Conservation (phyloP, 2,888 invertebrate species). For the Lapara coniferarum region DNA sequence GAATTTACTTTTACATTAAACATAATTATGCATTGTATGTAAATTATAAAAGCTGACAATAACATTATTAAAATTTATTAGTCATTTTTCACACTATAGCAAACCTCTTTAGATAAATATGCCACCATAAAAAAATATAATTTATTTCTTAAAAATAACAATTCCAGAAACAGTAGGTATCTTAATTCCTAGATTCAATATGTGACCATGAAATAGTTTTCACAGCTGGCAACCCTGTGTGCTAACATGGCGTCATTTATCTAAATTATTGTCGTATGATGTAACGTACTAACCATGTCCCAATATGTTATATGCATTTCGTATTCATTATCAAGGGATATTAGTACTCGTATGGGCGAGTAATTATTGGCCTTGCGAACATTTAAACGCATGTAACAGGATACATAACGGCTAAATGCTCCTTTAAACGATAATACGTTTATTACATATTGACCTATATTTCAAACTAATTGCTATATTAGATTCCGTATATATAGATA, state of each 20-base stretch:
- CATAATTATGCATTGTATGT: no score
- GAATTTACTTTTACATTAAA: no score
- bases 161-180: not conserved
- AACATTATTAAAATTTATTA: no score
- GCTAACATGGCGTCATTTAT: slow-evolving; percentile 36
- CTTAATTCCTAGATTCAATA: not conserved
- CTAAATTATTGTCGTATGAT: slow-evolving; percentile 29
- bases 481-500: no score
- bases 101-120: no score
- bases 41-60: no score
- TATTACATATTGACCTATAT: slow-evolving; percentile 20
- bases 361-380: slow-evolving; percentile 14
- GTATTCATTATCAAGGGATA: slow-evolving; percentile 17
- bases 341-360: slow-evolving; percentile 14
- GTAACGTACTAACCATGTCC: slow-evolving; percentile 7
- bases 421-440: slow-evolving; percentile 7
- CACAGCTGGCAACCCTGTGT: slow-evolving; percentile 35
- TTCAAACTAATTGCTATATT: not conserved
- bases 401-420: slow-evolving; percentile 8
- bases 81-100: no score
- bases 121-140: no score
- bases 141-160: not conserved
- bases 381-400: slow-evolving; percentile 17
- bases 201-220: slow-evolving; percentile 33
- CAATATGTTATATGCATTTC: slow-evolving; percentile 23